These are phyloP conservation scores for Eudasyphora cyanicolor DNA, from an alignment of 2,888 invertebrate species.

Conservation along the genomic window DNA sequence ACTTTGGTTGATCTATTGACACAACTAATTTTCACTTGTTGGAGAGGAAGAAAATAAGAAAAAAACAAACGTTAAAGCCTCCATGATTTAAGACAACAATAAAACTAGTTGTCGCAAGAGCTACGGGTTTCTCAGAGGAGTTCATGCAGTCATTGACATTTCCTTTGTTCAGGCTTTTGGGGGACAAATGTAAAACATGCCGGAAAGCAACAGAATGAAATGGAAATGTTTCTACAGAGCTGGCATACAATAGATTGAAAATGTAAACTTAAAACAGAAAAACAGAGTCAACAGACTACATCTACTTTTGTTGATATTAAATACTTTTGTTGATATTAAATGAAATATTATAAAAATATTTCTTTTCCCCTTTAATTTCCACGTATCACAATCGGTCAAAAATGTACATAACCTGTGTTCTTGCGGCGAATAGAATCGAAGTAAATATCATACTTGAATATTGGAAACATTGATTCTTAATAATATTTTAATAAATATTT, in stretches of 20 bases:
- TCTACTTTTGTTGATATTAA: too few relatives aligned
- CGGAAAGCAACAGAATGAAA: not conserved
- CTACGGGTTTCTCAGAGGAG: not conserved
- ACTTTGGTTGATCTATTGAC: conserved; percentile 60
- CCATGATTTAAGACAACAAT: not conserved
- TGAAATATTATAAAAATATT: not conserved
- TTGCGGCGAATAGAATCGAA: too few relatives aligned
- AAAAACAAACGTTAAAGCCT: not conserved
- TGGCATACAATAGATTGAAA: too few relatives aligned
- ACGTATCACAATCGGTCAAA: too few relatives aligned
- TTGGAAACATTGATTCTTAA: too few relatives aligned
- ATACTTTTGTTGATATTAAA: too few relatives aligned
- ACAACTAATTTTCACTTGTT: conserved; percentile 63
- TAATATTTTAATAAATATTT: too few relatives aligned
- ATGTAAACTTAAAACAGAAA: too few relatives aligned
- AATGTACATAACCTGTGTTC: too few relatives aligned
- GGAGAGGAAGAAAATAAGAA: not conserved
- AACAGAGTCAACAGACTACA: too few relatives aligned
- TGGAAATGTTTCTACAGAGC: too few relatives aligned
- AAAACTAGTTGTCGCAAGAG: not conserved
- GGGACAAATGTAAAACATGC: not conserved
- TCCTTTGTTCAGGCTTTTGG: not conserved
- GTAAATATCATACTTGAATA: too few relatives aligned
- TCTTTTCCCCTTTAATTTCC: not conserved
- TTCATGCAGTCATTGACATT: conserved; percentile 19